phyloP scores from a whole-genome alignment of 2,888 invertebrate genomes.

The Himalopsyche kuldschensis region DNA sequence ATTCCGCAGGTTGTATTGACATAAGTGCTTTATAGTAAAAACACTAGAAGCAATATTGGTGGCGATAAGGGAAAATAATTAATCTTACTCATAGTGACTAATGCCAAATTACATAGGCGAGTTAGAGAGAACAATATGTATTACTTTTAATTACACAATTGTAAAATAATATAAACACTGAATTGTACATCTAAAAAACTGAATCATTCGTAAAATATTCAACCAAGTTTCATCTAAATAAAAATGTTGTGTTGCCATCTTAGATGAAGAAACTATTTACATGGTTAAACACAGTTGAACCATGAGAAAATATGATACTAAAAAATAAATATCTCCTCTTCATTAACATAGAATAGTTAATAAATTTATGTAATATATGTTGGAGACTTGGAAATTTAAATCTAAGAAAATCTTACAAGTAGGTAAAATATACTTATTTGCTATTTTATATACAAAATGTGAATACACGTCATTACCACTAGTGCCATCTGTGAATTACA shows the following conservation, averaged over 20 bases:
- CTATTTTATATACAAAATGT: slow-evolving; percentile 42
- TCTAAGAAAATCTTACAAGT: too few relatives aligned
- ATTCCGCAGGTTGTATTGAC: too few relatives aligned
- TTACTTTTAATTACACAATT: slow-evolving; percentile 42
- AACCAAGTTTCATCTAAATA: too few relatives aligned
- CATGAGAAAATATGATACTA: too few relatives aligned
- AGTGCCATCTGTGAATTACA: background rate
- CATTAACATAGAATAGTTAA: too few relatives aligned
- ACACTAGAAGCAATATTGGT: slow-evolving; percentile 40
- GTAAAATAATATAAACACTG: slow-evolving; percentile 49
- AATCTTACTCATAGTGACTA: slow-evolving; percentile 9
- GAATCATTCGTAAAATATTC: too few relatives aligned
- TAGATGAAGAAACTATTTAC: too few relatives aligned
- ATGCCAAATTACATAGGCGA: slow-evolving; percentile 28
- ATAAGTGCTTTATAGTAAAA: background rate
- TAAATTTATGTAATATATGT: too few relatives aligned
- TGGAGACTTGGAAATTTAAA: too few relatives aligned
- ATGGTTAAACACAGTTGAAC: too few relatives aligned
- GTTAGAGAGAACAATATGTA: slow-evolving; percentile 45
- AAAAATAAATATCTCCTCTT: too few relatives aligned
- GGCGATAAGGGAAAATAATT: slow-evolving; percentile 37
- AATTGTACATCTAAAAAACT: background rate
- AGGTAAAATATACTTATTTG: slow-evolving; percentile 38
- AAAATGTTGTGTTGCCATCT: too few relatives aligned
- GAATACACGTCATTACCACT: background rate